Percentiles rank a stretch among this genome's conserved stretches.
Conservation (phyloP, 2,888 invertebrate species). For the Rotaria macrura region DNA sequence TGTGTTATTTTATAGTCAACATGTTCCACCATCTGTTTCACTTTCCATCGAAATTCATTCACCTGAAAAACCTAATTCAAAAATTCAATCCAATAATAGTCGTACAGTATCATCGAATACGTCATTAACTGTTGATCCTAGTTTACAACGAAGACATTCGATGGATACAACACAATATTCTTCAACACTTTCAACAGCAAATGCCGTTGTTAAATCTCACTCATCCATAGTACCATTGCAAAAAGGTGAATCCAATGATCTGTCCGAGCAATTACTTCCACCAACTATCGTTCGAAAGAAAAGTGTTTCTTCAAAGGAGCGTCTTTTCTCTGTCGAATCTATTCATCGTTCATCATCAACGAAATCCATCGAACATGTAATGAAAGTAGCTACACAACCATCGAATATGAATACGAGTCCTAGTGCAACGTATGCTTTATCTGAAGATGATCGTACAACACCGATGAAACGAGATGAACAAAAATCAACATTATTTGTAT, state of each 20-base stretch:
- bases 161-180: neutral
- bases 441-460: neutral
- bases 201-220: neutral
- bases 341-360: neutral
- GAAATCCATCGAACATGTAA: neutral
- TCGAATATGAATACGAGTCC: neutral
- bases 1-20: neutral
- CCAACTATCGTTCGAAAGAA: neutral
- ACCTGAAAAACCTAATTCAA: neutral
- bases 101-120: neutral
- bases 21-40: neutral
- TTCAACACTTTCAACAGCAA: neutral
- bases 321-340: slow-evolving; percentile 1
- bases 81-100: neutral
- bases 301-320: neutral
- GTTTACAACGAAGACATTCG: neutral
- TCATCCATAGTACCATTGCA: neutral
- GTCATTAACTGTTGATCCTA: neutral
- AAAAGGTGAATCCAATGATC: neutral
- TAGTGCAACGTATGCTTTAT: neutral
- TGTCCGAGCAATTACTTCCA: neutral
- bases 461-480: neutral
- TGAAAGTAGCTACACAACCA: neutral
- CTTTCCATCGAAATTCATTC: neutral
- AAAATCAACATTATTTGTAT: neutral